Evolutionary conservation across 2,888 invertebrate species (phyloP).

Genomic region (Griposia aprilina): DNA sequence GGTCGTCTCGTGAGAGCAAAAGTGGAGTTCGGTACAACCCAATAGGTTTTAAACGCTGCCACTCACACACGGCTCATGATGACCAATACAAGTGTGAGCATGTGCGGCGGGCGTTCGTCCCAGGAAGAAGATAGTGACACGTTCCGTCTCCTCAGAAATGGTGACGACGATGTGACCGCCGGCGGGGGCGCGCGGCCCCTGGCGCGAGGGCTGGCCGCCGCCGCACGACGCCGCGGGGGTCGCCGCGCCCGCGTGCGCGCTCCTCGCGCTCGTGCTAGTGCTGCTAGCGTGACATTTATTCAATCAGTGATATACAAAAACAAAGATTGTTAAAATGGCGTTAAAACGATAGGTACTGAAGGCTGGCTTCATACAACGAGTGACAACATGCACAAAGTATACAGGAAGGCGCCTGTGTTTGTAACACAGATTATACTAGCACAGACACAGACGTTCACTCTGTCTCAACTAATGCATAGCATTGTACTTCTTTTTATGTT

Average conservation of each 20-base stretch:
- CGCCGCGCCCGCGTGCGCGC: conserved; percentile 56
- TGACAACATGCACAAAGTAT: not conserved
- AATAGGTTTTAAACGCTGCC: not conserved
- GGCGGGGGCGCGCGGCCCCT: conserved; percentile 78
- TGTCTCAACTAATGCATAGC: too few relatives aligned
- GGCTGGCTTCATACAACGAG: not conserved
- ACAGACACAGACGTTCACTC: too few relatives aligned
- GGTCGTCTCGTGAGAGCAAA: not conserved
- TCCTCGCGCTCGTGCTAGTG: conserved; percentile 49
- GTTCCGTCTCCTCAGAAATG: conserved; percentile 77
- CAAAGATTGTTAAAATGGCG: conserved; percentile 54
- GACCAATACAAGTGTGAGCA: not conserved
- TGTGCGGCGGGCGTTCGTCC: too few relatives aligned
- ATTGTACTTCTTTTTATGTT: too few relatives aligned
- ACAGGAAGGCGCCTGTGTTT: too few relatives aligned
- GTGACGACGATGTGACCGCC: conserved; percentile 88
- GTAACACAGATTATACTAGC: too few relatives aligned
- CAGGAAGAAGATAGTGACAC: not conserved
- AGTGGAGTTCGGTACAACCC: not conserved
- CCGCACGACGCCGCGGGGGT: conserved; percentile 62
- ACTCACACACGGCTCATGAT: not conserved
- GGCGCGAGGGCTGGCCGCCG: conserved; percentile 86
- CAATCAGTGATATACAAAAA: conserved; percentile 35
- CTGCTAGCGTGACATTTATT: conserved; percentile 72
- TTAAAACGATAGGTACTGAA: not conserved